Conservation (phyloP, 2,888 invertebrate genomes). For the Nowickia ferox region DNA sequence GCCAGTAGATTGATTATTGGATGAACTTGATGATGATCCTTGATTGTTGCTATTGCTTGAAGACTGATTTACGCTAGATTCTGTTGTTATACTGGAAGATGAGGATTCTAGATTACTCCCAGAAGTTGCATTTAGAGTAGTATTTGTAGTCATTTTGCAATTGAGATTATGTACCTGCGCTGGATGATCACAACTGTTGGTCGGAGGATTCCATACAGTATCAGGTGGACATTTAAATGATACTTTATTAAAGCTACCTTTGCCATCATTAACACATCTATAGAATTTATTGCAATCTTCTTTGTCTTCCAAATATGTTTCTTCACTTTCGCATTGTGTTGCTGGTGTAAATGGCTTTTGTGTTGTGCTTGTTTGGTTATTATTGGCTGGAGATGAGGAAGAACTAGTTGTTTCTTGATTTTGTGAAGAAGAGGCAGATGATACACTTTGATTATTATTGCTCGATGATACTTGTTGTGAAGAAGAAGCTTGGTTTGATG, state of each 20-base stretch:
- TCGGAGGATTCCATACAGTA: constrained; percentile 85
- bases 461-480: constrained; percentile 16
- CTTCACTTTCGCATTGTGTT: constrained; percentile 81
- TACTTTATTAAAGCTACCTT: constrained; percentile 83
- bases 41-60: constrained; percentile 50
- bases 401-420: constrained; percentile 15
- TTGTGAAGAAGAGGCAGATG: constrained; percentile 2
- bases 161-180: constrained; percentile 76
- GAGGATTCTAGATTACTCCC: constrained; percentile 58
- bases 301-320: constrained; percentile 82
- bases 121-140: constrained; percentile 15
- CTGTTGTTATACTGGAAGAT: constrained; percentile 36
- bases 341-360: constrained; percentile 77
- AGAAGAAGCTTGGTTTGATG: constrained; percentile 23
- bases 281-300: constrained; percentile 85
- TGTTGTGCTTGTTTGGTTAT: constrained; percentile 70
- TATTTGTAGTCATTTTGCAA: constrained; percentile 74
- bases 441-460: constrained; percentile 30
- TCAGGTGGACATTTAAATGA: constrained; percentile 85
- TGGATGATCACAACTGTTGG: constrained; percentile 84
- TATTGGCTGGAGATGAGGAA: constrained; percentile 58
- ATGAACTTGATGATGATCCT: constrained; percentile 34
- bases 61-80: constrained; percentile 23
- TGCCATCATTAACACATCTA: constrained; percentile 84
- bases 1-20: constrained; percentile 40